Base-by-base conservation (phyloP, 2,888 invertebrate genomes). In the Plutella xylostella region DNA sequence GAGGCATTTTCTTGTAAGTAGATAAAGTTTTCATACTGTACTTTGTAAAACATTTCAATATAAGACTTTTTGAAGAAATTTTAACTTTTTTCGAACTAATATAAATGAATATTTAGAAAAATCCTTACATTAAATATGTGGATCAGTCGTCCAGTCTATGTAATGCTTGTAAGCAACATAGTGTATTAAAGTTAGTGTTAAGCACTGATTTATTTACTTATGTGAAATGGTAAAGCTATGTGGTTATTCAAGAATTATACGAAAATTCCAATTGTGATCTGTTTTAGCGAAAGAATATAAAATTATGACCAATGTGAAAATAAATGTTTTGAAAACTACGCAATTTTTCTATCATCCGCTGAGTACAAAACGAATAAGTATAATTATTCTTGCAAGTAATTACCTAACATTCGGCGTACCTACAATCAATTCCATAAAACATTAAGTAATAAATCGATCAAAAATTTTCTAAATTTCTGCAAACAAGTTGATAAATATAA, bases 271-370 rank as follows among this genome's bases (percentile, higher is more conserved):
- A 68, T 66, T 78, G 79, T 77, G 75, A 76, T 73, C 70, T 65
- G 68, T 69, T 68, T 62, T n/a, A 42, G 31, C n/a, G 31, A 31
- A 62, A 62, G 60, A 60, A 65, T n/a, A n/a, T n/a, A n/a, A n/a
- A n/a, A n/a, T n/a, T n/a, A n/a, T 68, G 80, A 80, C 82, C 82
- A 83, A 80, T 78, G 79, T 79, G 80, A 72, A 75, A 68, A 67
- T 79, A 80, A 80, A 83, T 80, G 75, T 75, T 79, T 75, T 80
- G 63, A 56, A 75, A 79, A 79, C 76, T 68, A 64, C 56, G 43
- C 50, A 19, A n/a, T 45, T 19, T 49, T 47, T 28, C 43, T 28
- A 43, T 39, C n/a, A 6, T 17, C 14, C 34, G n/a, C n/a, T n/a
- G n/a, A n/a, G n/a, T n/a, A n/a, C n/a, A n/a, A n/a, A n/a, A n/a